These are phyloP conservation scores for Euwallacea fornicatus DNA, from an alignment of 1,140 invertebrate species.

Conservation along the genomic window DNA sequence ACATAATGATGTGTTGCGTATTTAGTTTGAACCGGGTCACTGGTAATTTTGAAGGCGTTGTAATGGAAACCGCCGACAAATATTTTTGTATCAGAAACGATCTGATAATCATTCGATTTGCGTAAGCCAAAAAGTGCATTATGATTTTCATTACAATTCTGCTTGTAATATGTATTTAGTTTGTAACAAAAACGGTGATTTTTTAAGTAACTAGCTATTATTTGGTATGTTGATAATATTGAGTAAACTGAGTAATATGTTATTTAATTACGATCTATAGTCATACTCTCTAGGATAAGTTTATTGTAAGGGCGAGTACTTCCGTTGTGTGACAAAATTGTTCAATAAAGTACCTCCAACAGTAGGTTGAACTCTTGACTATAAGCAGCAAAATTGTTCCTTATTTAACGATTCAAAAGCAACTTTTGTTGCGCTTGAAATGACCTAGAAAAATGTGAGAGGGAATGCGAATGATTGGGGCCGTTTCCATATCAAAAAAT, in stretches of 20 bases:
- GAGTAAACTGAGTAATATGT: neutral
- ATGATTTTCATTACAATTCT: too few relatives aligned
- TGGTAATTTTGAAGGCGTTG: neutral
- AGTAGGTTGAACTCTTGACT: too few relatives aligned
- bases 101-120: too few relatives aligned
- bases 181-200: constrained; percentile 1
- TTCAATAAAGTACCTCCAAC: constrained; percentile 2
- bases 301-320: constrained; percentile 26
- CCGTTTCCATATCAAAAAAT: too few relatives aligned
- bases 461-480: too few relatives aligned
- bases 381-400: too few relatives aligned
- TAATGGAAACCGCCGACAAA: neutral
- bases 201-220: constrained; percentile 5
- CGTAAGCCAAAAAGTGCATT: too few relatives aligned
- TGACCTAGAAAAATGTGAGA: too few relatives aligned
- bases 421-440: too few relatives aligned
- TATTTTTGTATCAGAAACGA: too few relatives aligned
- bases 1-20: neutral
- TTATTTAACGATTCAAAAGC: too few relatives aligned
- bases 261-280: constrained; percentile 6
- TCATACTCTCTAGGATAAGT: constrained; percentile 14
- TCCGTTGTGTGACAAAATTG: constrained; percentile 14
- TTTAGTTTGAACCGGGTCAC: neutral
- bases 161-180: neutral
- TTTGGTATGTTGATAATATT: constrained; percentile 16